A percentile compares a stretch with the other conserved stretches of the same genome.
These are phyloP conservation scores for Poecilobothrus nobilitatus DNA, from an alignment of 2,888 invertebrate species.

Conservation along the genomic window DNA sequence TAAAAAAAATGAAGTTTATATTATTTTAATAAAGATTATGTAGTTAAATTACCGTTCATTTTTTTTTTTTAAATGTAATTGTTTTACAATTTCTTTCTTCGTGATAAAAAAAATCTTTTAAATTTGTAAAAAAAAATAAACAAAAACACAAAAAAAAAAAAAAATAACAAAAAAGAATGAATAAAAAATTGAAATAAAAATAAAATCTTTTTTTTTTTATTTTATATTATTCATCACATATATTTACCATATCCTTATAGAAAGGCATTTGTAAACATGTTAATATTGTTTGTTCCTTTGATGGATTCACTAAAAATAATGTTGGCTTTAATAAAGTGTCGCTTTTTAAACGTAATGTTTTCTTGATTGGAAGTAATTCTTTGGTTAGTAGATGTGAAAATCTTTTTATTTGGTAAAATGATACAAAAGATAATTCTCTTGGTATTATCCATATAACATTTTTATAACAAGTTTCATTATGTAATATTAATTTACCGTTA, in stretches of 20 bases:
- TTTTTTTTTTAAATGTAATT: background rate
- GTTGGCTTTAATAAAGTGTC: constrained; percentile 2
- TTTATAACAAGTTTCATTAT: constrained; percentile 43
- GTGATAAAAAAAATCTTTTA: background rate
- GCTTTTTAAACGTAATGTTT: constrained; percentile 12
- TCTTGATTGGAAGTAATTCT: constrained; percentile 15
- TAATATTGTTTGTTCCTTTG: constrained; percentile 8
- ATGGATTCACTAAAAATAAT: constrained; percentile 20
- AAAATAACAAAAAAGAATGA: no score
- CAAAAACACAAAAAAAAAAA: no score
- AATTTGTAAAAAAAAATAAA: no score
- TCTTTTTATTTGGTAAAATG: constrained; percentile 50
- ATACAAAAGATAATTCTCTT: constrained; percentile 50
- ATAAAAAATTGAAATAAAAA: no score
- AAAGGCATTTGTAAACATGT: constrained; percentile 18
- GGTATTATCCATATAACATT: constrained; percentile 56
- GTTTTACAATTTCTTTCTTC: background rate
- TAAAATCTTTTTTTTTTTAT: background rate
- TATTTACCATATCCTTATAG: background rate
- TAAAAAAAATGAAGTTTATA: background rate
- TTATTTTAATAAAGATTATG: background rate
- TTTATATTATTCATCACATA: background rate
- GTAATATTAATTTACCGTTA: constrained; percentile 48
- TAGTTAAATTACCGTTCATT: background rate
- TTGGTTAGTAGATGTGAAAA: constrained; percentile 33